Evolutionary conservation across 23 tunicate species (phyloP), one percentile per base, ranked within the genome.

Genomic region (Phallusia fumigata): DNA sequence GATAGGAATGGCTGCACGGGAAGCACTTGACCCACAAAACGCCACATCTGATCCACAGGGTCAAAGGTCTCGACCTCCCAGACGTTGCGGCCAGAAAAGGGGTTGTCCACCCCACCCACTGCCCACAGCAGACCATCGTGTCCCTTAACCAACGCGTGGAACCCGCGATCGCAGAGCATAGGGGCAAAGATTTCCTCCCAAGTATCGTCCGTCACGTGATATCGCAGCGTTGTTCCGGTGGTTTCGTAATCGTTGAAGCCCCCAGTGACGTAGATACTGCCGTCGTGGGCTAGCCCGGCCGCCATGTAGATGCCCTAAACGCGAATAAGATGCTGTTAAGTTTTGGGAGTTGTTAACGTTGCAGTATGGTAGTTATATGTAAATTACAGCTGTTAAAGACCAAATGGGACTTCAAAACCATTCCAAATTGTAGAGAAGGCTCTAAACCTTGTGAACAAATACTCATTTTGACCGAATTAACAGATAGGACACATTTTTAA

Each of bases 1-100:
- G 89, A 83, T 22, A 79, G 49, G 33, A 94, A 90, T 12, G 85
- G 90, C 32, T 89, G 76, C 22, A 94, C 94, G 19, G 98, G 91
- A 24, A 94, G 82, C 30, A 94, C 84, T 83, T 94, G 94, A 33
- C 98, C 94, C 32, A 89, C 81, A 53, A 79, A 94, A 24, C 44
- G 32, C 98, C 98, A 94, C 84, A 73, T 83, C 32, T 80, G 36
- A 1, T 52, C 33, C 21, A 73, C 84, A 0, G 83, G 30, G 72
- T 94, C 82, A 36, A 83, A 89, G 30, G 92, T 89, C 53, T 95
- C 95, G 19, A 95, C 90, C 77, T 95, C 92, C 95, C 99, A 90
- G 3, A 95, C 95, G 64, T 95, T 95, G 18, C 95, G 78, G 0
- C 95, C 95, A 3, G 95, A 79, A 52, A 95, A 94, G 18, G 98